phyloP scores from a whole-genome alignment of 2,888 invertebrate species.

The Archips crataeganus region DNA sequence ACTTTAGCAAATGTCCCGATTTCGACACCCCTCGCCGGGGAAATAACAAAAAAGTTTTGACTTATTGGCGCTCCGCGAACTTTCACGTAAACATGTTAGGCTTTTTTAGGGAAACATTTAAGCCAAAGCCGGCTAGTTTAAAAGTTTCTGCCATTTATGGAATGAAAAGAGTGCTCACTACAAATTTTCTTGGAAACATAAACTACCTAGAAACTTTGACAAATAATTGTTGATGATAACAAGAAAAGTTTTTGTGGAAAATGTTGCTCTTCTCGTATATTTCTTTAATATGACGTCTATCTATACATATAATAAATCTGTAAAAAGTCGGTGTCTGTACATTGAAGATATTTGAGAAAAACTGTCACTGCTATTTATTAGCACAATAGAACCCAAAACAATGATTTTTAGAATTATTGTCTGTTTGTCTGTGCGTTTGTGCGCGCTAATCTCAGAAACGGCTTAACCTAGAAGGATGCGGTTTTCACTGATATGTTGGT shows the following conservation, averaged over 20 bases:
- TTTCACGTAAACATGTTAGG: conserved; percentile 73
- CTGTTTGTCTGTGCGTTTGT: too few species aligned
- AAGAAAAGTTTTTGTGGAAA: conserved; percentile 15
- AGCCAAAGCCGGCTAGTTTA: conserved; percentile 56
- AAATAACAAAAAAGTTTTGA: conserved; percentile 77
- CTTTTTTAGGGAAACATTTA: conserved; percentile 71
- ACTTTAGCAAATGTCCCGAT: conserved; percentile 77
- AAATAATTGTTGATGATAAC: conserved; percentile 20
- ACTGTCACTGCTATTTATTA: too few species aligned
- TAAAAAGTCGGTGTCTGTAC: too few species aligned
- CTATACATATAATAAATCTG: too few species aligned
- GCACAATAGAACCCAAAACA: too few species aligned
- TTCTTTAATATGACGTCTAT: neutral
- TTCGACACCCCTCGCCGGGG: conserved; percentile 63
- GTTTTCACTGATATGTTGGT: too few species aligned
- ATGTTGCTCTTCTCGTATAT: neutral
- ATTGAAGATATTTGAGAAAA: too few species aligned
- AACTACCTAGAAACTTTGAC: conserved; percentile 6
- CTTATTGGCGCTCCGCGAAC: conserved; percentile 59
- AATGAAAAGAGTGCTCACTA: conserved; percentile 54
- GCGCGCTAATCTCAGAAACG: too few species aligned
- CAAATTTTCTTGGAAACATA: conserved; percentile 19
- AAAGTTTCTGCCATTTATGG: conserved; percentile 63
- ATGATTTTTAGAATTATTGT: too few species aligned
- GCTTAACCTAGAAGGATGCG: too few species aligned